Percentiles rank a stretch among this genome's conserved stretches.
Evolutionary conservation across 2,888 invertebrate genomes (phyloP).

Genomic region (Erpobdella octoculata): DNA sequence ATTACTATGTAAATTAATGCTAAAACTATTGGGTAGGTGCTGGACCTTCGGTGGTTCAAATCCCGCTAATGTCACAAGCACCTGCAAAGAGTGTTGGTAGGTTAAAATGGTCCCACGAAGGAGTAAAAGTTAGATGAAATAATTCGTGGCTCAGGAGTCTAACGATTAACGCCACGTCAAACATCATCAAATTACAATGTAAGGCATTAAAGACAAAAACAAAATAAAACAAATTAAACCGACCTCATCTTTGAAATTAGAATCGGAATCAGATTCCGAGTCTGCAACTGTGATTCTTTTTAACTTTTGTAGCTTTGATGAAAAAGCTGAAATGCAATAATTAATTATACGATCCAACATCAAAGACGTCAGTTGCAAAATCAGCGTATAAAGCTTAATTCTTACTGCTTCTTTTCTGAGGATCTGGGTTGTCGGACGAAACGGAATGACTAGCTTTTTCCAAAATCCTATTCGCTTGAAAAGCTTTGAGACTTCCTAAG

Average conservation of each 20-base stretch:
- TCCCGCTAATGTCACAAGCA: too few species aligned
- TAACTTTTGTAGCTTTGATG: background rate
- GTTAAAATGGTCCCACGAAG: too few species aligned
- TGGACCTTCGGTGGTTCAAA: too few species aligned
- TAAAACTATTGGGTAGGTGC: too few species aligned
- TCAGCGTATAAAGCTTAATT: too few species aligned
- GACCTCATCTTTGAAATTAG: background rate
- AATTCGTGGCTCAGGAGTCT: too few species aligned
- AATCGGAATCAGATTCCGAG: constrained; percentile 13
- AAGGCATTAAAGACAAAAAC: too few species aligned
- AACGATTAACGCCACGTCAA: too few species aligned
- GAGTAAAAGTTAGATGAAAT: too few species aligned
- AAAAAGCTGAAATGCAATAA: background rate
- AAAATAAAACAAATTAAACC: background rate
- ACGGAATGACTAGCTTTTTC: background rate
- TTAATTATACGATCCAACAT: background rate
- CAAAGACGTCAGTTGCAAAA: background rate
- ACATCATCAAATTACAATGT: too few species aligned
- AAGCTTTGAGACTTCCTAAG: constrained; percentile 38
- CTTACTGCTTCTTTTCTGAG: background rate
- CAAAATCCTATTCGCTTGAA: constrained; percentile 8
- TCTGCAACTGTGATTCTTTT: background rate
- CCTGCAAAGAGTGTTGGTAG: too few species aligned
- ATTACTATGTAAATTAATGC: too few species aligned
- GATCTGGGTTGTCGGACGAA: background rate